phyloP scores from a whole-genome alignment of 2,888 invertebrate genomes.

The Acrobasis suavella region DNA sequence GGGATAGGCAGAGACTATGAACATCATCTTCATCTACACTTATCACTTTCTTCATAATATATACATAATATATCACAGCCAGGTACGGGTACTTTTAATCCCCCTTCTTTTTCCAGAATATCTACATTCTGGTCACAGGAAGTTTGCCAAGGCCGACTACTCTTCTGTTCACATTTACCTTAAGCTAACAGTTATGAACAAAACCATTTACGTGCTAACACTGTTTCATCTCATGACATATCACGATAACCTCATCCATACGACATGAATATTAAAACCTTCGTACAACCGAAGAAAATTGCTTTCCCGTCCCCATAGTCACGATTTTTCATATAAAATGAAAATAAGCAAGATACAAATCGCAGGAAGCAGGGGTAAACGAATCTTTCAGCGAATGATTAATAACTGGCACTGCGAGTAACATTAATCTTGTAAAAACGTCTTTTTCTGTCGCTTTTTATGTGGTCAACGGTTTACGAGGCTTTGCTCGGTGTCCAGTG shows the following conservation, averaged over 20 bases:
- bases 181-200: not conserved
- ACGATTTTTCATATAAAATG: constrained; percentile 39
- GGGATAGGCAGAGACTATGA: too few species aligned
- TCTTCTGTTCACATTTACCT: too few species aligned
- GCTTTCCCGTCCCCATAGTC: constrained; percentile 43
- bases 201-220: not conserved
- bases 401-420: constrained; percentile 25
- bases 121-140: too few species aligned
- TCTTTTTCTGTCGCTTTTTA: constrained; percentile 15
- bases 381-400: constrained; percentile 38
- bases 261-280: constrained; percentile 51
- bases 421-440: constrained; percentile 23
- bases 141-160: too few species aligned
- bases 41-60: too few species aligned
- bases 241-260: constrained; percentile 34
- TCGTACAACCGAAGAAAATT: constrained; percentile 47
- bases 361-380: constrained; percentile 31
- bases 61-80: too few species aligned
- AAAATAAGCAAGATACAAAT: constrained; percentile 34
- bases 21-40: too few species aligned
- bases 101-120: too few species aligned
- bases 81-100: too few species aligned
- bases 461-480: constrained; percentile 8
- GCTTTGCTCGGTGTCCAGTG: not conserved
- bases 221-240: constrained; percentile 23